phyloP scores from a whole-genome alignment of 2,797 vertebrate species.

The Semaprochilodus insignis region DNA sequence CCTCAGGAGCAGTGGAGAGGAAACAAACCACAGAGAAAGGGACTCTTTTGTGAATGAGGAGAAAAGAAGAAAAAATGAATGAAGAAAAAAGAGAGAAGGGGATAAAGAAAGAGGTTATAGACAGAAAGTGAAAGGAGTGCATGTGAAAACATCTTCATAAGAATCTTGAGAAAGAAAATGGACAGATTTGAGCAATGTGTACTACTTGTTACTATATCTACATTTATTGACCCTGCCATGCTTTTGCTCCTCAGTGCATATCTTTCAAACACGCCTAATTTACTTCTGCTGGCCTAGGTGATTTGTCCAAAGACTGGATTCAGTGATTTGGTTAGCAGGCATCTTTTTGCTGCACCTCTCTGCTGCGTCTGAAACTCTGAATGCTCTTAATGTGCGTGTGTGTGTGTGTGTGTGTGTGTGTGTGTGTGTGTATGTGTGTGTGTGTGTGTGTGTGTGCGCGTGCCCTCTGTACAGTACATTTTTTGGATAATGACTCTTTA shows the following conservation, averaged over 20 bases:
- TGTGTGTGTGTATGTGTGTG: background rate
- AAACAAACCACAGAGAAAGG: background rate
- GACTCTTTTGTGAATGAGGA: background rate
- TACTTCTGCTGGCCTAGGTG: background rate
- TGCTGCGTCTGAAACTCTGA: constrained; percentile 14
- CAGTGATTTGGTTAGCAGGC: background rate
- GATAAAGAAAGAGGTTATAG: background rate
- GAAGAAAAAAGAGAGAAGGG: background rate
- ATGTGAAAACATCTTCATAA: constrained; percentile 37
- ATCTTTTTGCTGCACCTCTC: constrained; percentile 9
- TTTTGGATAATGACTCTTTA: constrained; percentile 39
- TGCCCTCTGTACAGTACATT: constrained; percentile 20
- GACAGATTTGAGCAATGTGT: constrained; percentile 24
- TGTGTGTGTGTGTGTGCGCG: constrained; percentile 9
- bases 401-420: background rate
- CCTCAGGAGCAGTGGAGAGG: constrained; percentile 72
- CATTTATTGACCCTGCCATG: constrained; percentile 13
- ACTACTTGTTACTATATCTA: constrained; percentile 24
- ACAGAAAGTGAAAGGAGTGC: constrained; percentile 23
- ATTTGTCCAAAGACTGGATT: constrained; percentile 12
- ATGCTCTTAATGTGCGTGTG: constrained; percentile 2
- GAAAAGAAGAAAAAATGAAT: background rate
- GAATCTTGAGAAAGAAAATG: constrained; percentile 31
- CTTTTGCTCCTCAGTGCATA: constrained; percentile 1
- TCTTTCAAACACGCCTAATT: background rate